phyloP scores from a whole-genome alignment of 2,113 vertebrate species.

The Odocoileus hemionus region DNA sequence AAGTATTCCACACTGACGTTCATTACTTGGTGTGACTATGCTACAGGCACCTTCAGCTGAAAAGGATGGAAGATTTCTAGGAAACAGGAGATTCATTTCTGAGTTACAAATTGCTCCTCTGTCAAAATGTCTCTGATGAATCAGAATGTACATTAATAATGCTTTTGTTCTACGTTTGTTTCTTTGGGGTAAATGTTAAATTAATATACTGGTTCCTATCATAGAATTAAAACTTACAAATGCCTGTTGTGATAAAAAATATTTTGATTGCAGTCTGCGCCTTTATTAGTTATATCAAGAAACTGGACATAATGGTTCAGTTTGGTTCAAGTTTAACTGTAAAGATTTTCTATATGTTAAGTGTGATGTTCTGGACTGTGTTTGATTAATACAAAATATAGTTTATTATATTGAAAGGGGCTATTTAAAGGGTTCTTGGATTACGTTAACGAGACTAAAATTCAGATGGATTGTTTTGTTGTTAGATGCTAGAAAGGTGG shows the following conservation, averaged over 20 bases:
- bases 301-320: background rate
- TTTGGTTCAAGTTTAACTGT: background rate
- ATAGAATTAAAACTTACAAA: background rate
- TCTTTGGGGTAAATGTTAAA: background rate
- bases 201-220: background rate
- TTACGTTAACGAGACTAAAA: background rate
- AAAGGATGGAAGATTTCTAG: background rate
- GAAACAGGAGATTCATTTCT: background rate
- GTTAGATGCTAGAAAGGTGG: background rate
- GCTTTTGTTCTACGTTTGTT: background rate
- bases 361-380: background rate
- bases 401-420: background rate
- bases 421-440: background rate
- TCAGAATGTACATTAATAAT: background rate
- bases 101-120: background rate
- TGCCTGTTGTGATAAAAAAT: background rate
- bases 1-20: background rate
- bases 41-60: background rate
- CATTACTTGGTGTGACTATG: background rate
- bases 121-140: background rate
- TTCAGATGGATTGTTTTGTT: background rate
- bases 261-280: background rate
- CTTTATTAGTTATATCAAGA: background rate
- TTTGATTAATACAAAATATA: background rate
- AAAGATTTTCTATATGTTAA: background rate